Conservation (phyloP, 23 tunicate genomes). For the Styela plicata region DNA sequence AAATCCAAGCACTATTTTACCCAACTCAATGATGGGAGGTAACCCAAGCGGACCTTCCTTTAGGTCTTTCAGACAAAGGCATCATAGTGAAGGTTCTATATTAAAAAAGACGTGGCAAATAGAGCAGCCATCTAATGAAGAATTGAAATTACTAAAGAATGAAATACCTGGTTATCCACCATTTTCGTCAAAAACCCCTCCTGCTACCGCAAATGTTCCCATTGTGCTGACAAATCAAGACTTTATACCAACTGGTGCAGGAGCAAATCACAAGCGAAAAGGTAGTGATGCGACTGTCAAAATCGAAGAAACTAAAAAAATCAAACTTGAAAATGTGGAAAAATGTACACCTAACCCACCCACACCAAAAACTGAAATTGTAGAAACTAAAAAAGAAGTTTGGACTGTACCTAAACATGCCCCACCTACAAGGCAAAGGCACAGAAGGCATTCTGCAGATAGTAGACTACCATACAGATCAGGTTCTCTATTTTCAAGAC, state of each 20-base stretch:
- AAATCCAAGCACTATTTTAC: constrained; percentile 82
- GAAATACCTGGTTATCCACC: not conserved
- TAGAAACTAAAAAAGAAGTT: constrained; percentile 41
- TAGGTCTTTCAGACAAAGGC: constrained; percentile 63
- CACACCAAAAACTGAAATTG: not conserved
- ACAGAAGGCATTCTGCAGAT: constrained; percentile 71
- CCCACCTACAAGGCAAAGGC: constrained; percentile 41
- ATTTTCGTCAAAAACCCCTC: not conserved
- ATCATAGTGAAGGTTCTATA: constrained; percentile 83
- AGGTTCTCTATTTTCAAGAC: constrained; percentile 16
- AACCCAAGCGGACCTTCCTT: constrained; percentile 56
- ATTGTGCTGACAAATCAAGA: not conserved
- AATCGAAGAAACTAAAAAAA: not conserved
- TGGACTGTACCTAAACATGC: constrained; percentile 92
- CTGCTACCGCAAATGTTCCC: not conserved
- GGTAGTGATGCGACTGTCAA: not conserved
- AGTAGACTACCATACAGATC: constrained; percentile 41
- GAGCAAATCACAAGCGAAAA: not conserved
- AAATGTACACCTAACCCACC: not conserved
- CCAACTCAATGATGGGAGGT: constrained; percentile 97
- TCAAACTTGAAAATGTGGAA: not conserved
- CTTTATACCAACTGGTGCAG: not conserved
- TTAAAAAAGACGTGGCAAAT: not conserved
- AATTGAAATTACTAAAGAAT: not conserved
- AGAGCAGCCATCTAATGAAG: not conserved